Percentiles rank a stretch among this genome's conserved stretches.
phyloP scores from a whole-genome alignment of 2,797 vertebrate species.

The Spinibarbus caldwelli region DNA sequence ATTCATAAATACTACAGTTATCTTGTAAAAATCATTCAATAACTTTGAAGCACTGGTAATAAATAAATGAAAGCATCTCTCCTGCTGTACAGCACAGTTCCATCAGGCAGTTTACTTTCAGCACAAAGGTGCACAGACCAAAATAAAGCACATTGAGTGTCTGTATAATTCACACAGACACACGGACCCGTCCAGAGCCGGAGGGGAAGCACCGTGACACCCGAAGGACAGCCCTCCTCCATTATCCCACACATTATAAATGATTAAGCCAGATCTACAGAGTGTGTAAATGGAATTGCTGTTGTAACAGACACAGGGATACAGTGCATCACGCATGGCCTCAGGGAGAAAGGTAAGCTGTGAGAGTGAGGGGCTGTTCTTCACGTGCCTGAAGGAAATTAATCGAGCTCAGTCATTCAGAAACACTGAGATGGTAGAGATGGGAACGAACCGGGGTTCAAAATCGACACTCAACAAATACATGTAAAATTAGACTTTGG shows the following conservation, averaged over 20 bases:
- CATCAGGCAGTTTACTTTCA: constrained; percentile 20
- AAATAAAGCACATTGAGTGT: constrained; percentile 21
- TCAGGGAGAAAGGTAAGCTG: neutral
- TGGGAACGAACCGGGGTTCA: neutral
- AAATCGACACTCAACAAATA: neutral
- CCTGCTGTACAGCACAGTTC: constrained; percentile 1
- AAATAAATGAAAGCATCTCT: constrained; percentile 10
- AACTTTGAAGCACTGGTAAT: neutral
- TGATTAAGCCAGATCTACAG: constrained; percentile 40
- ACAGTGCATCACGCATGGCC: constrained; percentile 29
- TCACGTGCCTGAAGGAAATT: neutral
- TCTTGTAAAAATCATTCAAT: neutral
- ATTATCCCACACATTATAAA: constrained; percentile 34
- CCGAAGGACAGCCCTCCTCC: constrained; percentile 20
- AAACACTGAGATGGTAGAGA: neutral
- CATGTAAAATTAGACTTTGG: neutral
- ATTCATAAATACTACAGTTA: neutral
- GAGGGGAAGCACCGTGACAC: neutral
- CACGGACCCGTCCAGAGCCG: neutral
- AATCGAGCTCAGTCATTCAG: neutral
- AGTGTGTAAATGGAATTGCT: constrained; percentile 44
- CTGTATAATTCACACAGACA: constrained; percentile 37
- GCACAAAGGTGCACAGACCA: constrained; percentile 17
- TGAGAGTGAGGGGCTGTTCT: neutral
- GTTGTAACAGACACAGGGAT: constrained; percentile 26